phyloP scores from a whole-genome alignment of 30 jellyfish, hydroid and myxozoan species.

The Calvadosia cruxmelitensis region DNA sequence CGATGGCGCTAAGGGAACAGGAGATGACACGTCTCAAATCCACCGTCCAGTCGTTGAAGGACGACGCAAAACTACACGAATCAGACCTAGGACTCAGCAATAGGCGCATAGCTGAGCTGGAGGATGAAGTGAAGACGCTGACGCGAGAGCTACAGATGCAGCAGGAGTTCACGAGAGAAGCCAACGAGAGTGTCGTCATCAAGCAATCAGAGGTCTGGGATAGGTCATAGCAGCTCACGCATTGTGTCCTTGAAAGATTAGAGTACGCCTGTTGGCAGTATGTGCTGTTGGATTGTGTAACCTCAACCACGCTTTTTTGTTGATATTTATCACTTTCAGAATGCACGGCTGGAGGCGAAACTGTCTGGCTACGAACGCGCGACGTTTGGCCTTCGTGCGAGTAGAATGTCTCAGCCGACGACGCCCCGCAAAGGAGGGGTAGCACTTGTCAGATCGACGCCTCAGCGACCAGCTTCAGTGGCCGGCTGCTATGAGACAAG shows the following conservation, averaged over 20 bases:
- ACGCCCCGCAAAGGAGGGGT: neutral
- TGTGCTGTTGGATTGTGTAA: no score
- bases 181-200: constrained; percentile 45
- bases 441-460: neutral
- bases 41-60: neutral
- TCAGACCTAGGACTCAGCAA: constrained; percentile 46
- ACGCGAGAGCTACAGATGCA: constrained; percentile 28
- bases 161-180: constrained; percentile 36
- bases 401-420: constrained; percentile 4
- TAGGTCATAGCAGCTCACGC: neutral
- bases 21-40: neutral
- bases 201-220: constrained; percentile 69
- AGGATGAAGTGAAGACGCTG: constrained; percentile 15
- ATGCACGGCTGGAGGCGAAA: constrained; percentile 63
- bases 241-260: neutral
- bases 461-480: constrained; percentile 30
- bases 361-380: constrained; percentile 59
- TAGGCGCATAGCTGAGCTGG: constrained; percentile 47
- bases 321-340: no score
- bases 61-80: constrained; percentile 5
- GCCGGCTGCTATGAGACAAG: constrained; percentile 5
- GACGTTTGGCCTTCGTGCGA: constrained; percentile 11
- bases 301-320: neutral
- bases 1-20: neutral
- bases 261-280: no score